Evolutionary conservation across 35 echinoderm and acorn worm genomes (phyloP), one percentile per base, ranked within the genome.

Genomic region (Apostichopus parvimensis): DNA sequence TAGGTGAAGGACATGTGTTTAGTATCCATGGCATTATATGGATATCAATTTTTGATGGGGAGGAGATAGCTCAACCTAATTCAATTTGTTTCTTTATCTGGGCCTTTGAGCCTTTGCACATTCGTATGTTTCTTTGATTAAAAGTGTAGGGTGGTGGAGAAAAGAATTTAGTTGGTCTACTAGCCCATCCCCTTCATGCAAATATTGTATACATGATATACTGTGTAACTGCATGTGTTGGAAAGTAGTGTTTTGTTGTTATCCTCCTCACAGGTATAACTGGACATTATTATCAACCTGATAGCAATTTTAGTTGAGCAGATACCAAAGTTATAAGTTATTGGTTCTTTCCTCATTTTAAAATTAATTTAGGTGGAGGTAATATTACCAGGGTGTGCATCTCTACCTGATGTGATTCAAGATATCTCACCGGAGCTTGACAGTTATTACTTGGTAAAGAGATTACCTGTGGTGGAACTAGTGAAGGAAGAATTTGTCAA

Each of bases 301-400:
- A 77, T 28, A 8, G 18, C 18, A 77, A 14, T 72, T 12, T 14
- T 20, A 72, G n/a, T 6, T 4, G 12, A 72, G 12, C n/a, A 14
- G 68, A 14, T 20, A 72, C 75, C 18, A 28, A 77, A 77, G 25
- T 77, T n/a, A 13, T 77, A 2, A 77, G 4, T 77, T 18, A 4
- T 5, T 28, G 24, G 24, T 77, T 28, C 1, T 8, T 77, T 28
- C 0, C 18, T 77, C 68, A 72, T 72, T 72, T 14, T 14, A 14
- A 72, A 20, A 45, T 45, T 45, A 45, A 53, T 84, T n/a, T 52
- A 84, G 81, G 81, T 84, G 81, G 81, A 84, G n/a, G 54, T 84
- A 5, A 8, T 84, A 1, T 22, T 84, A 58, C 81, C 81, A 22
- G 81, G 81, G 6, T 15, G 18, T 84, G 52, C 60, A 20, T 84